Conservation (phyloP, 2,797 vertebrate species). For the Micromesistius poutassou region DNA sequence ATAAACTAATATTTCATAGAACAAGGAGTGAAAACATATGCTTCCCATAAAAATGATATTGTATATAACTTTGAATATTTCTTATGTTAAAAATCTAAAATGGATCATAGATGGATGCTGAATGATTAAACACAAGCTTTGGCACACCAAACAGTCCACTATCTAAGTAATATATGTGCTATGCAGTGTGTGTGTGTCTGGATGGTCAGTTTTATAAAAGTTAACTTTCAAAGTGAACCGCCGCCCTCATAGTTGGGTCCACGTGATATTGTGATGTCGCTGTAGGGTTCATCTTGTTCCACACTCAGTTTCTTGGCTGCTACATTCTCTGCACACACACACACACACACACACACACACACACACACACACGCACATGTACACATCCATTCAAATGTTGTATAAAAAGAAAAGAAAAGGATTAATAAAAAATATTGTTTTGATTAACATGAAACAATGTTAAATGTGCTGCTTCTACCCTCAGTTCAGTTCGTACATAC, state of each 20-base stretch:
- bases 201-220: not conserved
- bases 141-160: not conserved
- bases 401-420: no score
- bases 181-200: not conserved
- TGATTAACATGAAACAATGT: not conserved
- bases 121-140: not conserved
- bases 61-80: not conserved
- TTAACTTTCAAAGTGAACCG: not conserved
- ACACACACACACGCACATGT: no score
- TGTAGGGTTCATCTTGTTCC: conserved; percentile 53
- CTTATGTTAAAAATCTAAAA: not conserved
- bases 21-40: not conserved
- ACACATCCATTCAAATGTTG: not conserved
- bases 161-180: not conserved
- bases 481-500: no score
- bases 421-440: not conserved
- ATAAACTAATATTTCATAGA: not conserved
- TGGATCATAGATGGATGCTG: not conserved
- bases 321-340: conserved; percentile 34
- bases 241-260: conserved; percentile 11
- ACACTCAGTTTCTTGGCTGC: conserved; percentile 33
- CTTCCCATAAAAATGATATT: not conserved
- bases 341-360: conserved; percentile 26
- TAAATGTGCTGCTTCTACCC: not conserved
- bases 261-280: conserved; percentile 49